These are phyloP conservation scores for Diorhabda sublineata DNA, from an alignment of 1,140 invertebrate species.

Conservation along the genomic window DNA sequence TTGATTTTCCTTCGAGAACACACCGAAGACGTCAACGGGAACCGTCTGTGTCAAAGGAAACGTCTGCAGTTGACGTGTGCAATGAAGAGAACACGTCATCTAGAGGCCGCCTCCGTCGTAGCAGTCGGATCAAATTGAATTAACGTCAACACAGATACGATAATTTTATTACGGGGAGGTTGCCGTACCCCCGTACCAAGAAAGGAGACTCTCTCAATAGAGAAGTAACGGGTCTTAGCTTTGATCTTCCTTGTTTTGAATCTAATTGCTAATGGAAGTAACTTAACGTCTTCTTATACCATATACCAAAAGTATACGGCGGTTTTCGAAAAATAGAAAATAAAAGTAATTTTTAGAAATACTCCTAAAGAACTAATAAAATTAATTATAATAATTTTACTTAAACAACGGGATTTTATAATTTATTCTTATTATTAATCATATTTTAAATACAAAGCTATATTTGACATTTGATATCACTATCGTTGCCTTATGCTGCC, in stretches of 20 bases:
- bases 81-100: conserved; percentile 35
- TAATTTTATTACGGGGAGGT: conserved; percentile 28
- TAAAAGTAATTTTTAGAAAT: too few relatives aligned
- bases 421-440: too few relatives aligned
- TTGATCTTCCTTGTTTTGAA: not conserved
- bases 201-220: conserved; percentile 1
- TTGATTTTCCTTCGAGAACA: conserved; percentile 9
- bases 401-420: too few relatives aligned
- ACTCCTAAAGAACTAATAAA: too few relatives aligned
- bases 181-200: not conserved
- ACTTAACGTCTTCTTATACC: too few relatives aligned
- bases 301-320: too few relatives aligned
- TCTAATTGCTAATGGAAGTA: not conserved
- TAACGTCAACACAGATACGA: conserved; percentile 29
- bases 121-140: conserved; percentile 26
- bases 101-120: conserved; percentile 15
- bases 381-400: too few relatives aligned
- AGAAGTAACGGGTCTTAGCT: not conserved
- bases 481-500: too few relatives aligned
- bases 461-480: too few relatives aligned
- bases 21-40: conserved; percentile 12
- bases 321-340: too few relatives aligned
- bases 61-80: conserved; percentile 32
- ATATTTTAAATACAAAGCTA: too few relatives aligned
- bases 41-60: conserved; percentile 16